Base-by-base conservation (phyloP, 2,888 invertebrate genomes). In the Cheilosia vernalis region DNA sequence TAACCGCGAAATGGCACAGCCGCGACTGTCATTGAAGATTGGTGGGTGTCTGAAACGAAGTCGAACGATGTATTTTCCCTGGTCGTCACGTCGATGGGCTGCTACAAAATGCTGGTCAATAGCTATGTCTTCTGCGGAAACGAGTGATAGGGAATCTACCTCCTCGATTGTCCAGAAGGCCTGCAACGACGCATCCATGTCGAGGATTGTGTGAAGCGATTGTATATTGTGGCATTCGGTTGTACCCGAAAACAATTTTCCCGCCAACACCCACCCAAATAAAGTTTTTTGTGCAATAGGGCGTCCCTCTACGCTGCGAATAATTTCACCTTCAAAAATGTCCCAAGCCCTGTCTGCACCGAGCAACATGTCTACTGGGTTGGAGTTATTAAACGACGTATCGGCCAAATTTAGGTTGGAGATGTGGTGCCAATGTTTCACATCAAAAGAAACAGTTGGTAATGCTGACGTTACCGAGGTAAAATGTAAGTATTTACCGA, bases 1-100 rank as follows among this genome's bases (percentile, higher is more conserved):
- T 7, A 77, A 30, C 7, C 77, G 80, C 19, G 63, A 51, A 9
- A 76, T 10, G 6, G 80, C 51, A 10, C 33, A 19, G 10, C 58
- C 42, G 1, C 69, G 37, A 19, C 69, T 87, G 33, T 61, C 42
- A 24, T 30, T 70, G 40, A 87, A 37, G 10, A 1, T 37, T 37
- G 37, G 37, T 37, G 13, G 10, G 19, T 40, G 4, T 49, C 21
- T 49, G 76, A 82, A 70, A 44, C 76, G 79, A 30, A 73, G 73
- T 19, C 73, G 42, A 4, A 81, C 78, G n/a, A 86, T 69, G 27
- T 78, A 79, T 33, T 33, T 33, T 33, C 33, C 33, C 10, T 10
- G 7, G n/a, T n/a, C 17, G 37, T 70, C 64, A 42, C 80, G 37
- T 10, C 69, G 42, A 55, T 73, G 49, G 5, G 74, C 76, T n/a